These are phyloP conservation scores for Uria lomvia DNA, from an alignment of 2,113 vertebrate genomes.

Conservation along the genomic window DNA sequence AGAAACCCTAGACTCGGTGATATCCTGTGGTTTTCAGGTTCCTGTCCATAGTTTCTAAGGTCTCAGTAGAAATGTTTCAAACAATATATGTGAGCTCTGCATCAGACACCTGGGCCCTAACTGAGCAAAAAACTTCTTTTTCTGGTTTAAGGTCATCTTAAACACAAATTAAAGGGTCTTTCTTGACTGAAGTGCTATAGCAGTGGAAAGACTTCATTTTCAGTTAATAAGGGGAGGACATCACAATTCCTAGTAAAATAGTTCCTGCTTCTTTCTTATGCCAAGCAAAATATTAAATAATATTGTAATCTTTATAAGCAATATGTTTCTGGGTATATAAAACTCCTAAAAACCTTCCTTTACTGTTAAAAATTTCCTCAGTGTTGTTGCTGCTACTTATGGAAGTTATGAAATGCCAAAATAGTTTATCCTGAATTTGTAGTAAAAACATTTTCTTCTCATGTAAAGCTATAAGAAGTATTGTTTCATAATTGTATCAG, in stretches of 20 bases:
- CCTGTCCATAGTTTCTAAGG: not conserved
- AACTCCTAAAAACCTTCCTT: not conserved
- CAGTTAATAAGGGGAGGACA: not conserved
- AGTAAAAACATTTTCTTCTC: not conserved
- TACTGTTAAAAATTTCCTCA: not conserved
- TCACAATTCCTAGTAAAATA: not conserved
- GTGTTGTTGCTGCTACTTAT: not conserved
- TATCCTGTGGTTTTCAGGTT: not conserved
- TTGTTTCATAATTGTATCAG: conserved; percentile 23
- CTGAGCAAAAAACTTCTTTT: not conserved
- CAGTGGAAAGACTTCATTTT: not conserved
- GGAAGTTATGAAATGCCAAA: not conserved
- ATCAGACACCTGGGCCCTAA: not conserved
- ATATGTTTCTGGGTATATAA: not conserved
- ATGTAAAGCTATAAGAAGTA: not conserved
- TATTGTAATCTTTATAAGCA: not conserved
- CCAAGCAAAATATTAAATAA: not conserved
- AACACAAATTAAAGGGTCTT: not conserved
- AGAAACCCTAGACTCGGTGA: not conserved
- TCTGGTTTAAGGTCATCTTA: not conserved
- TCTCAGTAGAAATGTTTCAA: not conserved
- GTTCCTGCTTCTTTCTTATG: not conserved
- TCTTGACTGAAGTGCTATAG: not conserved
- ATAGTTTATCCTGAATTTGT: not conserved
- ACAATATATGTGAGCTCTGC: not conserved